phyloP scores from a whole-genome alignment of 1,140 invertebrate genomes.

The Bombus confusus region DNA sequence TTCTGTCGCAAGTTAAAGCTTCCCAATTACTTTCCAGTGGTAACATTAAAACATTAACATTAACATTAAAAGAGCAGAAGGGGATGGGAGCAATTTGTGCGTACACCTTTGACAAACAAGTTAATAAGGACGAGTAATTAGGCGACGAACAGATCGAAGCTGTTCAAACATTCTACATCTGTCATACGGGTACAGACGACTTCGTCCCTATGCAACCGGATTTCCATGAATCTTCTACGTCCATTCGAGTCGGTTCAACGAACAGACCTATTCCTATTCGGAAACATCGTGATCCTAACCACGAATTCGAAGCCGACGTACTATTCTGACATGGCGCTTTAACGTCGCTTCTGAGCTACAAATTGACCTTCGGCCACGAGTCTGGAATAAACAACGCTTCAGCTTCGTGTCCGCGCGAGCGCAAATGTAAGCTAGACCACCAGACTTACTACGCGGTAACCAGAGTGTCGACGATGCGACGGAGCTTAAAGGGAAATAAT shows the following conservation, averaged over 20 bases:
- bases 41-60: not conserved
- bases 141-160: conserved; percentile 24
- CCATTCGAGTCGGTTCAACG: not conserved
- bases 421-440: not conserved
- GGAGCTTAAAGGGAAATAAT: conserved; percentile 49
- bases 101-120: conserved; percentile 65
- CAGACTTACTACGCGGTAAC: too few species aligned
- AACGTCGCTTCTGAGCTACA: conserved; percentile 57
- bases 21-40: conserved; percentile 57
- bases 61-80: not conserved
- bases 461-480: conserved; percentile 30
- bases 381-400: conserved; percentile 50
- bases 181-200: not conserved
- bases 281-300: not conserved
- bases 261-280: not conserved
- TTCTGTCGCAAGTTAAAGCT: conserved; percentile 26
- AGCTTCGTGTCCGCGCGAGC: not conserved
- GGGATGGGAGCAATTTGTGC: not conserved
- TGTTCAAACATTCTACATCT: not conserved
- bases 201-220: too few species aligned
- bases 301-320: not conserved
- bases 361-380: conserved; percentile 60
- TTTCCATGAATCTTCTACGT: not conserved
- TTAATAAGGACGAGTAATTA: conserved; percentile 65
- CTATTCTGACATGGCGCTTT: conserved; percentile 6